These are phyloP conservation scores for Sminthurinus aureus DNA, from an alignment of 2,888 invertebrate species.

Conservation along the genomic window DNA sequence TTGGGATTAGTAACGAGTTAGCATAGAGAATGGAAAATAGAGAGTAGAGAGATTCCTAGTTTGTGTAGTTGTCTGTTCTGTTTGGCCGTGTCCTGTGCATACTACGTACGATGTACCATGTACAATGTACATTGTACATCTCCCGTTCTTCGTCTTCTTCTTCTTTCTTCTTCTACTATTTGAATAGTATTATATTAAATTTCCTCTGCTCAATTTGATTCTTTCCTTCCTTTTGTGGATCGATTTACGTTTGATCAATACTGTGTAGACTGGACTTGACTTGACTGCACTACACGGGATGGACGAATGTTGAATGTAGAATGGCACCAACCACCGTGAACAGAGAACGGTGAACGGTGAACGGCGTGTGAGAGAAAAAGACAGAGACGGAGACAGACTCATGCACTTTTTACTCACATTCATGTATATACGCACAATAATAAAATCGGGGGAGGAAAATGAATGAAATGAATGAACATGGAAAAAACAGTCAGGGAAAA, in stretches of 20 bases:
- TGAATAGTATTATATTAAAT: constrained; percentile 40
- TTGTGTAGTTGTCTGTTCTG: neutral
- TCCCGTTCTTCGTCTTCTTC: neutral
- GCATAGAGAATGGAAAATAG: too few species aligned
- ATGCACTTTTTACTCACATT: neutral
- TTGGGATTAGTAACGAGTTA: too few species aligned
- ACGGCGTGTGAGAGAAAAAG: constrained; percentile 27
- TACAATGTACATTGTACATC: neutral
- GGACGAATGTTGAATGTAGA: neutral
- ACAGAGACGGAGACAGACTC: neutral
- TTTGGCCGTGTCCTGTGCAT: neutral
- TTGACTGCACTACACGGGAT: too few species aligned
- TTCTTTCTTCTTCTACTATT: constrained; percentile 5
- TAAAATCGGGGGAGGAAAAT: constrained; percentile 37
- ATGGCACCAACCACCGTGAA: constrained; percentile 32
- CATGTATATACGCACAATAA: constrained; percentile 9
- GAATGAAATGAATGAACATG: constrained; percentile 7
- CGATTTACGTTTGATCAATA: constrained; percentile 51
- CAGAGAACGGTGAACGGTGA: too few species aligned
- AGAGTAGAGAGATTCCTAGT: too few species aligned
- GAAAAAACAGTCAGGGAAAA: constrained; percentile 22
- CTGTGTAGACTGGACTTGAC: neutral
- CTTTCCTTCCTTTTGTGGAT: constrained; percentile 23
- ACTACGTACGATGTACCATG: neutral
- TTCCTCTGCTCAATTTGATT: constrained; percentile 33